Base-by-base conservation (phyloP, 2,113 vertebrate genomes). In the Apteryx mantelli region DNA sequence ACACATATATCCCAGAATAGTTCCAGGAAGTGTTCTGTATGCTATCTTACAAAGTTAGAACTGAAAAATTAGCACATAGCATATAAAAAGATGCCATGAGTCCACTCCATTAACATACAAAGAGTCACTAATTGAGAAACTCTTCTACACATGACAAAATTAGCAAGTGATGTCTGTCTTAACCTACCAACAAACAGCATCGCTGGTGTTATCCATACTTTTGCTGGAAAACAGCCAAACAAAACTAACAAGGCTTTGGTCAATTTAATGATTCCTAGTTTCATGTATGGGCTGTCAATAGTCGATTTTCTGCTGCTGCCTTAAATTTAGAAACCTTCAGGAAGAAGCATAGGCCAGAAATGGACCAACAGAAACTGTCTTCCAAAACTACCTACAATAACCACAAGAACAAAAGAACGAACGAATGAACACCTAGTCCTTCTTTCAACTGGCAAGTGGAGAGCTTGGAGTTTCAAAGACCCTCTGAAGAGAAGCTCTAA, bases 1-100 rank as follows among this genome's bases (percentile, higher is more conserved):
- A 52, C 2, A 30, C 1, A 0, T 25, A 11, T 8, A 10, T 42
- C 83, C 22, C 50, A 74, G 25, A 68, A 53, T 11, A 68, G 9
- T 36, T 48, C 32, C 38, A 85, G n/a, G 25, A 21, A 55, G 53
- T 26, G 25, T 28, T 55, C 53, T 55, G 53, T 28, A 28, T 55
- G 26, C 26, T 55, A 26, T 55, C 53, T 55, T 40, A 65, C 26
- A 65, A 65, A 40, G 63, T 65, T 16, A 65, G 36, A 38, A 65
- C 63, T 26, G 63, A 40, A 65, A 65, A 65, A 65, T 16, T 64
- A 38, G 63, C 36, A 25, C 13, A 65, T 9, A 65, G 63, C 63
- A 65, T 38, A 32, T 15, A 65, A 65, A 38, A 65, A 65, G 63
- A 65, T 65, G 13, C 32, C 26, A 28, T 28, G 40, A 66, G 64